These are phyloP conservation scores for Falco columbarius DNA, from an alignment of 2,797 vertebrate species.

Conservation along the genomic window DNA sequence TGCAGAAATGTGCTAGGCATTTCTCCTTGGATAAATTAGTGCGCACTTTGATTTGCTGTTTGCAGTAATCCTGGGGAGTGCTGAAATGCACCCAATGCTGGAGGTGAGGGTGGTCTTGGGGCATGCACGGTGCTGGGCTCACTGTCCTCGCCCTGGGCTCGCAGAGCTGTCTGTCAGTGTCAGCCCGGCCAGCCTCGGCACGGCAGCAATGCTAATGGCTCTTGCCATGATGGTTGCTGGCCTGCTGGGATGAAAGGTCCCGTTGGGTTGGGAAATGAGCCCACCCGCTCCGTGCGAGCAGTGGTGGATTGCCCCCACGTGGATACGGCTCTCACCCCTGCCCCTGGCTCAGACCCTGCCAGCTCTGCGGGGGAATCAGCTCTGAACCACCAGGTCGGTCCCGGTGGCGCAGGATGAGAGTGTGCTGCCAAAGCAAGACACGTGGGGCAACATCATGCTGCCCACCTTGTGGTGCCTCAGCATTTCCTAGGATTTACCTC, in stretches of 20 bases:
- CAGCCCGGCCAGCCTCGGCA: rapidly evolving
- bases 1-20: neutral
- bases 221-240: too few species aligned
- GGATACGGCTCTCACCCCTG: neutral
- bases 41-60: neutral
- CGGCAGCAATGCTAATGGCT: neutral
- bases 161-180: neutral
- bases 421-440: neutral
- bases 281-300: neutral
- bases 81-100: neutral
- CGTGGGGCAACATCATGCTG: rapidly evolving
- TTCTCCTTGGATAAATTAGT: neutral
- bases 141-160: neutral
- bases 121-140: neutral
- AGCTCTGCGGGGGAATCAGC: rapidly evolving
- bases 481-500: neutral
- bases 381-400: neutral
- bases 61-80: neutral
- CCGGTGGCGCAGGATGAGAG: rapidly evolving
- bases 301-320: neutral
- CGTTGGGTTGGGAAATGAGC: neutral
- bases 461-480: neutral
- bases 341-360: too few species aligned
- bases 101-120: neutral
- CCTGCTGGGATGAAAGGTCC: neutral